phyloP scores from a whole-genome alignment of 2,888 invertebrate species.

The Rotaria macrura region DNA sequence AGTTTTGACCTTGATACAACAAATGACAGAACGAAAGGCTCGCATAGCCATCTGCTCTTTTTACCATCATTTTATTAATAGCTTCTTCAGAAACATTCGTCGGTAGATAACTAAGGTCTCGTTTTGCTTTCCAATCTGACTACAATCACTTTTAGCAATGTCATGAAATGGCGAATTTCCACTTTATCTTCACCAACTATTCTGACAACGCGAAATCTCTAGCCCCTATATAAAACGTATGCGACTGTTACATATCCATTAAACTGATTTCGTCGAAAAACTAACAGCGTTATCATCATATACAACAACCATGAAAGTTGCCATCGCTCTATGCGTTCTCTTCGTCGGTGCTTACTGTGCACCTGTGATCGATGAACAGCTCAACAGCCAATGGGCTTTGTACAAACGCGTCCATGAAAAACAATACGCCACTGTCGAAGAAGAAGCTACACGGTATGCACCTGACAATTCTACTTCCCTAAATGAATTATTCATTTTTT shows the following conservation, averaged over 20 bases:
- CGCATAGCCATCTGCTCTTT: neutral
- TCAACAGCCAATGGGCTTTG: neutral
- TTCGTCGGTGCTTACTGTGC: neutral
- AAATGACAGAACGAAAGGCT: neutral
- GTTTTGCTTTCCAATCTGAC: neutral
- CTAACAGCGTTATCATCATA: neutral
- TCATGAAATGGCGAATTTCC: neutral
- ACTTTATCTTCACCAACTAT: neutral
- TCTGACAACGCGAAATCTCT: neutral
- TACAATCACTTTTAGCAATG: neutral
- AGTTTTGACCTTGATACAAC: neutral
- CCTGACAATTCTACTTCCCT: too few species aligned
- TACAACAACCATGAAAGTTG: neutral
- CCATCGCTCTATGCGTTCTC: neutral
- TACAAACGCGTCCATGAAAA: constrained; percentile 10
- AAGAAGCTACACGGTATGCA: constrained; percentile 11
- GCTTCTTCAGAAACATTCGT: neutral
- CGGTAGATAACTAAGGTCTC: neutral
- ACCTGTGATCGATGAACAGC: neutral
- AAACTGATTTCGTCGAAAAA: neutral
- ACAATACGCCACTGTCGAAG: neutral
- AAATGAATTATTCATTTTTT: neutral
- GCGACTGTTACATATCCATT: neutral
- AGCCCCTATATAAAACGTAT: neutral
- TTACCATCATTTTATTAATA: neutral